phyloP scores from a whole-genome alignment of 2,888 invertebrate genomes.

The Alcis repandata region DNA sequence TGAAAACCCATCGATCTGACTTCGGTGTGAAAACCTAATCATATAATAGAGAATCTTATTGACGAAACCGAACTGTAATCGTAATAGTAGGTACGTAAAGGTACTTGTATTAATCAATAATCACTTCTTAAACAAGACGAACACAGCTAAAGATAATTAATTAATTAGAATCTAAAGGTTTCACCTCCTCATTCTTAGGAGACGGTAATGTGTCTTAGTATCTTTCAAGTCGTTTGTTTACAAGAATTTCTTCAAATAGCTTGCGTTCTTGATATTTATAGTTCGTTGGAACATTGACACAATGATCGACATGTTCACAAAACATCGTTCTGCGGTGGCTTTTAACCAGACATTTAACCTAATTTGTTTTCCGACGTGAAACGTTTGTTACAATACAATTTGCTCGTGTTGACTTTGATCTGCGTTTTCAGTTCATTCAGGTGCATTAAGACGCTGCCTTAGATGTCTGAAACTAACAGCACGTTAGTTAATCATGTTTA shows the following conservation, averaged over 20 bases:
- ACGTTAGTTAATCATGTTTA: too few relatives aligned
- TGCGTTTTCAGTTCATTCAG: conserved; percentile 47
- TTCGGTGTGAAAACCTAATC: too few relatives aligned
- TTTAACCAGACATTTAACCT: conserved; percentile 67
- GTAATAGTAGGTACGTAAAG: too few relatives aligned
- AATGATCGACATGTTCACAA: conserved; percentile 75
- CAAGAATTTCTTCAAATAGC: conserved; percentile 27
- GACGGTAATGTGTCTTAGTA: conserved; percentile 17
- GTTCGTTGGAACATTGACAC: conserved; percentile 59
- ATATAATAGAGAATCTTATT: too few relatives aligned
- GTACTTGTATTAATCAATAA: too few relatives aligned
- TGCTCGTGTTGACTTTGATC: conserved; percentile 62
- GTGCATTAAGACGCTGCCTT: not conserved
- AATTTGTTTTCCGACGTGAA: conserved; percentile 60
- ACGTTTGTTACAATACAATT: conserved; percentile 71
- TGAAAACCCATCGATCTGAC: too few relatives aligned
- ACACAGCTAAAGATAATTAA: too few relatives aligned
- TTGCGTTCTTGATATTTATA: conserved; percentile 41
- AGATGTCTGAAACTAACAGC: too few relatives aligned
- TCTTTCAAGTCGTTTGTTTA: conserved; percentile 27
- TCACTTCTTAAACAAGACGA: too few relatives aligned
- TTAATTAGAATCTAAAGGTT: too few relatives aligned
- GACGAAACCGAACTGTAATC: too few relatives aligned
- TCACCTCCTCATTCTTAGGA: not conserved
- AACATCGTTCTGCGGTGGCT: conserved; percentile 73